Percentiles rank a stretch among this genome's conserved stretches.
phyloP scores from a whole-genome alignment of 1,140 invertebrate genomes.

The Oncopeltus fasciatus region DNA sequence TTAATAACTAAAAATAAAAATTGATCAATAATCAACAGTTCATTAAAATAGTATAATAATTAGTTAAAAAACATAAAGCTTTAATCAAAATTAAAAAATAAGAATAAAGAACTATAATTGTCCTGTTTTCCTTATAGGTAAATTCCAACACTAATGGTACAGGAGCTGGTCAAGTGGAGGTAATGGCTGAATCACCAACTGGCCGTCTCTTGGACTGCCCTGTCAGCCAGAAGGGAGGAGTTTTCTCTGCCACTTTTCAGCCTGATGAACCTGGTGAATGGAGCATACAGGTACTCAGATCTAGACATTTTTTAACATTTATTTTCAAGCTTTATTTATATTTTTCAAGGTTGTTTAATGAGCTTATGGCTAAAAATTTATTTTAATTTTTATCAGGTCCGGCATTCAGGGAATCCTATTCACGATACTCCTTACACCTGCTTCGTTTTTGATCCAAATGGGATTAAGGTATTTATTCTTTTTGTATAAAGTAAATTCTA shows the following conservation, averaged over 20 bases:
- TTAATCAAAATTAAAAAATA: too few species aligned
- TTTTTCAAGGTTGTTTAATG: too few species aligned
- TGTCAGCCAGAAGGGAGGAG: slow-evolving; percentile 58
- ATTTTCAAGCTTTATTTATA: too few species aligned
- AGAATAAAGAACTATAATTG: too few species aligned
- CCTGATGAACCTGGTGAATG: slow-evolving; percentile 93
- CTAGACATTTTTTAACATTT: too few species aligned
- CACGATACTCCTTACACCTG: slow-evolving; percentile 92
- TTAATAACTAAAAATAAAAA: too few species aligned
- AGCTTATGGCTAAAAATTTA: too few species aligned
- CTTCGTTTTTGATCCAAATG: slow-evolving; percentile 89
- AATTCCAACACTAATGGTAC: slow-evolving; percentile 45
- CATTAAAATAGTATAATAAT: too few species aligned
- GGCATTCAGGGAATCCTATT: slow-evolving; percentile 91
- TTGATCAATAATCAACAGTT: too few species aligned
- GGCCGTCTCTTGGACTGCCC: slow-evolving; percentile 60
- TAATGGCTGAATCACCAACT: slow-evolving; percentile 77
- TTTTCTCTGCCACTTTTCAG: slow-evolving; percentile 85
- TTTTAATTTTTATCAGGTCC: slow-evolving; percentile 37
- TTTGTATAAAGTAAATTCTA: too few species aligned
- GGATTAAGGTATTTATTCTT: slow-evolving; percentile 68
- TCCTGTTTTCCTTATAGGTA: slow-evolving; percentile 36
- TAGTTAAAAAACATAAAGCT: too few species aligned
- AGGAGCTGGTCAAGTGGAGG: slow-evolving; percentile 66
- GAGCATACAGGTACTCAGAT: slow-evolving; percentile 72